Conservation (phyloP, 2,113 vertebrate genomes). For the Chaetodon trifascialis region DNA sequence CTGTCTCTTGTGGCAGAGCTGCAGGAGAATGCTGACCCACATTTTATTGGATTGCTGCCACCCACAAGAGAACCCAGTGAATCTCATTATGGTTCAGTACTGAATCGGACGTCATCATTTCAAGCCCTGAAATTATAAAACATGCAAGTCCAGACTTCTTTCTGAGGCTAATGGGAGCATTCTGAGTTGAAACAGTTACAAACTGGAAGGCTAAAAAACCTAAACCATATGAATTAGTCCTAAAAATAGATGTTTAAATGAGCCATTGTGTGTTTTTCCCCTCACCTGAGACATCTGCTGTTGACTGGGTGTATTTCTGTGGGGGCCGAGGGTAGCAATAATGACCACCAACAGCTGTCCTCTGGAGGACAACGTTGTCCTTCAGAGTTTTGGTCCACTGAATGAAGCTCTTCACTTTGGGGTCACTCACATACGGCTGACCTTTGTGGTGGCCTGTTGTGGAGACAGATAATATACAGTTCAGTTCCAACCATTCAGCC, state of each 20-base stretch:
- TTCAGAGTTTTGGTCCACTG: slow-evolving; percentile 88
- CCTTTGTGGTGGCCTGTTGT: slow-evolving; percentile 88
- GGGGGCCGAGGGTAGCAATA: slow-evolving; percentile 89
- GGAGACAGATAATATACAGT: not conserved
- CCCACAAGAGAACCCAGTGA: slow-evolving; percentile 1
- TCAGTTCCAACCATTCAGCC: not conserved
- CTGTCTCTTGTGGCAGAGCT: not conserved
- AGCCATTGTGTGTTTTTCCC: not conserved
- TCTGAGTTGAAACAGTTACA: not conserved
- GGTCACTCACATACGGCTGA: slow-evolving; percentile 87
- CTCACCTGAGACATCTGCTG: slow-evolving; percentile 83
- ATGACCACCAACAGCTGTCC: slow-evolving; percentile 88
- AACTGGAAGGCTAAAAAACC: not conserved
- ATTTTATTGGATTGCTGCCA: slow-evolving; percentile 17
- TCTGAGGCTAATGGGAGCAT: not conserved
- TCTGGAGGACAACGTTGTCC: slow-evolving; percentile 83
- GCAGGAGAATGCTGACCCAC: slow-evolving; percentile 11
- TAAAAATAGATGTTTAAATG: not conserved
- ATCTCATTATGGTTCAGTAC: slow-evolving; percentile 18
- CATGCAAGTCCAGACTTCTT: not conserved
- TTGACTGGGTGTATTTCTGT: slow-evolving; percentile 82
- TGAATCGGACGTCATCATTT: slow-evolving; percentile 1
- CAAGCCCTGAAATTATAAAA: not conserved
- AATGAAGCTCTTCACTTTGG: slow-evolving; percentile 90
- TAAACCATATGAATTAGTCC: not conserved